Percentiles rank a stretch among this genome's conserved stretches.
These are phyloP conservation scores for Cherax destructor DNA, from an alignment of 1,140 invertebrate species.

Conservation along the genomic window DNA sequence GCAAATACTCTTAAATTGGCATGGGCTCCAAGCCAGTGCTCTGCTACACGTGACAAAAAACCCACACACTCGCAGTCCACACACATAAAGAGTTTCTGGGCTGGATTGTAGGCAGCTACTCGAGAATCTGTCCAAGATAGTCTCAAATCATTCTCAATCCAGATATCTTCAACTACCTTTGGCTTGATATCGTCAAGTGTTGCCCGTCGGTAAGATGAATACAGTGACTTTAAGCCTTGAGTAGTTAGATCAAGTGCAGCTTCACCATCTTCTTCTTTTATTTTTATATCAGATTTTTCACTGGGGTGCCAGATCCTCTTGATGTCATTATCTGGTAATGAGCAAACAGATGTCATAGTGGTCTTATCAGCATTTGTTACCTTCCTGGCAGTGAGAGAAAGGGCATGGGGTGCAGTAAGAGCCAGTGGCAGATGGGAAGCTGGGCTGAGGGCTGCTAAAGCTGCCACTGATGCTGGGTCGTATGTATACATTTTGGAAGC, in stretches of 20 bases:
- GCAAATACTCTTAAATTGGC: slow-evolving; percentile 85
- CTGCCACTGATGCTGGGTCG: slow-evolving; percentile 66
- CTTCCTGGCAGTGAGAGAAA: slow-evolving; percentile 41
- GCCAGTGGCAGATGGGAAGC: slow-evolving; percentile 68
- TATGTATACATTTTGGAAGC: slow-evolving; percentile 66
- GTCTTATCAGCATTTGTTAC: slow-evolving; percentile 26
- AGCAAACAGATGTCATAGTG: slow-evolving; percentile 17
- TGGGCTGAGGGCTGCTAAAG: slow-evolving; percentile 59
- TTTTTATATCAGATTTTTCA: slow-evolving; percentile 24
- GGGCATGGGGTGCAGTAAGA: slow-evolving; percentile 57
- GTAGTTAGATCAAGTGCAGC: slow-evolving; percentile 68
- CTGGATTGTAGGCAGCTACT: slow-evolving; percentile 84
- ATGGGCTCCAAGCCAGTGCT: slow-evolving; percentile 89
- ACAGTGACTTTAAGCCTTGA: slow-evolving; percentile 67
- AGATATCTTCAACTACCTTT: slow-evolving; percentile 80
- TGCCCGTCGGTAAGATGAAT: slow-evolving; percentile 62
- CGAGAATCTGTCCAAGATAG: slow-evolving; percentile 84
- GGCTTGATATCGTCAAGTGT: slow-evolving; percentile 65
- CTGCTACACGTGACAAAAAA: slow-evolving; percentile 85
- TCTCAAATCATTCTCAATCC: slow-evolving; percentile 82
- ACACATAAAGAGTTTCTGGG: slow-evolving; percentile 84
- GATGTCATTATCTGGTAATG: slow-evolving; percentile 10
- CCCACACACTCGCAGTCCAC: slow-evolving; percentile 87
- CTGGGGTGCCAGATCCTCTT: slow-evolving; percentile 31
- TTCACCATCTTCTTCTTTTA: slow-evolving; percentile 52